Evolutionary conservation across 2,888 invertebrate species (phyloP).

Genomic region (Drosophila macrospina): DNA sequence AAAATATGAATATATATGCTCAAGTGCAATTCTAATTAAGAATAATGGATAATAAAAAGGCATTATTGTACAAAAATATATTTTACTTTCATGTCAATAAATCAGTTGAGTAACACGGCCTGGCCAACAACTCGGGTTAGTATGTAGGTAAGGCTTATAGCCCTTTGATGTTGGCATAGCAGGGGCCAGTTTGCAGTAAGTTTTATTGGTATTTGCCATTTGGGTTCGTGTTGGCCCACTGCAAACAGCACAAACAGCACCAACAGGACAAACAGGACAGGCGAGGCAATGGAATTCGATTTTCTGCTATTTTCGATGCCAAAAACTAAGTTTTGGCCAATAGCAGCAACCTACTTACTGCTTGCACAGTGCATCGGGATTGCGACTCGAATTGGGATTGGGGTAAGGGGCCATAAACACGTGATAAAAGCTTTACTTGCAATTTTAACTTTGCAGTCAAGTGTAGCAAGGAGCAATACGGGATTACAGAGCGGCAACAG

Average conservation of each 20-base stretch:
- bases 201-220: conserved; percentile 71
- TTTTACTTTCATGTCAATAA: conserved; percentile 36
- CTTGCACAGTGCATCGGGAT: not conserved
- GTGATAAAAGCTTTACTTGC: conserved; percentile 75
- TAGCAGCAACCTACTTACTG: conserved; percentile 67
- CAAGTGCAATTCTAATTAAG: conserved; percentile 35
- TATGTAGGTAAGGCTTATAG: conserved; percentile 9
- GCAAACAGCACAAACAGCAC: conserved; percentile 57
- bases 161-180: conserved; percentile 5
- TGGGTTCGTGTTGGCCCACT: conserved; percentile 26
- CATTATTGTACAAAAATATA: not conserved
- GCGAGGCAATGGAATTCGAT: conserved; percentile 67
- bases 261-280: no score
- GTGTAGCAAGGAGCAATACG: conserved; percentile 44
- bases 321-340: conserved; percentile 58
- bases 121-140: conserved; percentile 23
- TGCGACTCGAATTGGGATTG: not conserved
- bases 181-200: conserved; percentile 50
- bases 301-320: conserved; percentile 76
- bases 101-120: conserved; percentile 28
- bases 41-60: conserved; percentile 31
- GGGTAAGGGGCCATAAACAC: conserved; percentile 55
- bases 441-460: conserved; percentile 66
- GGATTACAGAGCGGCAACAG: conserved; percentile 44
- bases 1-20: not conserved